A percentile compares a stretch with the other conserved stretches of the same genome.
phyloP scores from a whole-genome alignment of 2,113 vertebrate genomes.

The Phoenicopterus ruber region DNA sequence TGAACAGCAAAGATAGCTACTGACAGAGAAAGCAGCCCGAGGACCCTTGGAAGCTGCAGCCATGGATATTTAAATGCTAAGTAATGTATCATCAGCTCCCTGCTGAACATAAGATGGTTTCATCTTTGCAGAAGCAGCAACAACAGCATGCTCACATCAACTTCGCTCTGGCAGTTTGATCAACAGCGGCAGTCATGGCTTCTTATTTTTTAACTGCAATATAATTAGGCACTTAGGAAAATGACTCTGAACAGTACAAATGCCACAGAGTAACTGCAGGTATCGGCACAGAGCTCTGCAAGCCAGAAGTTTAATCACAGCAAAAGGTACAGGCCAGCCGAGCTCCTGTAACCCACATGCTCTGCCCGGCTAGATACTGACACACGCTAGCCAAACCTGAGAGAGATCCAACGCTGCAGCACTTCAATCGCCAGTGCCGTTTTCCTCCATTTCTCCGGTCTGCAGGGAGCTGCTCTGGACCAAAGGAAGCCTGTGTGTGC shows the following conservation, averaged over 20 bases:
- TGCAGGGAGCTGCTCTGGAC: background rate
- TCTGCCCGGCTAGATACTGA: background rate
- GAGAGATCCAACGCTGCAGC: background rate
- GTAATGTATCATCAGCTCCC: slow-evolving; percentile 7
- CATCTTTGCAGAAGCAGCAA: slow-evolving; percentile 15
- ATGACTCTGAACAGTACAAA: background rate
- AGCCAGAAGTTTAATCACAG: background rate
- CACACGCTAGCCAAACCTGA: background rate
- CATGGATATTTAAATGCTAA: background rate
- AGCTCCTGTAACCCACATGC: background rate
- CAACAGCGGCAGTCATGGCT: background rate
- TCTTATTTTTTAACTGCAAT: slow-evolving; percentile 3
- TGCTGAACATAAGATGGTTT: background rate
- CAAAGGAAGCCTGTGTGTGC: background rate
- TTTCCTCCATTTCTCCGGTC: background rate
- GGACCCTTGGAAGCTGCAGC: background rate
- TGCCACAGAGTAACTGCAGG: background rate
- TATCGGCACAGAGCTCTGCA: background rate
- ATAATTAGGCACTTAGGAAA: slow-evolving; percentile 1
- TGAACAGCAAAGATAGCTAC: background rate
- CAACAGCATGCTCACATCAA: slow-evolving; percentile 1
- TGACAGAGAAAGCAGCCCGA: background rate
- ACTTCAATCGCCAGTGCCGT: rapidly evolving
- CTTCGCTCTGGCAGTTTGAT: background rate
- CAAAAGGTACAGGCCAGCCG: background rate